Conservation (phyloP, 1,140 invertebrate species). For the Aphelinus certus region DNA sequence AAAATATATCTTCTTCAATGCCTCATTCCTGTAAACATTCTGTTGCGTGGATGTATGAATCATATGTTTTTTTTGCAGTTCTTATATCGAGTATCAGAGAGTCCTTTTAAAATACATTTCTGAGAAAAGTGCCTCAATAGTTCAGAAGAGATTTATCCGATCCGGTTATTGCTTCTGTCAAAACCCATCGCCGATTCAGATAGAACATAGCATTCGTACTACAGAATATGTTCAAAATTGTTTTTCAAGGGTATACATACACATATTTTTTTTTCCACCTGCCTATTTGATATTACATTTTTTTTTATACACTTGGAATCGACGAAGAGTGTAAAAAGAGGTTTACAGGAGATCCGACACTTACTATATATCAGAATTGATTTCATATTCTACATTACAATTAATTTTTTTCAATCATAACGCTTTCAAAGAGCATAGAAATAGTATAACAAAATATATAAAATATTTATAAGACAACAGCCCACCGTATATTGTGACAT, state of each 20-base stretch:
- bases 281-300: not conserved
- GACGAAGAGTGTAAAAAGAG: conserved; percentile 35
- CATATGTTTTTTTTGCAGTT: too few species aligned
- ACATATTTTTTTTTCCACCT: too few species aligned
- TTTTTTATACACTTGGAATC: conserved; percentile 23
- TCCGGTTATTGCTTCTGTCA: conserved; percentile 18
- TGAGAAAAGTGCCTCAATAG: conserved; percentile 1
- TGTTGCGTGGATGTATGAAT: not conserved
- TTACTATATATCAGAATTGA: conserved; percentile 11
- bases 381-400: conserved; percentile 25
- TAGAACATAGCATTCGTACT: not conserved
- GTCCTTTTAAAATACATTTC: conserved; percentile 18
- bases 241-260: too few species aligned
- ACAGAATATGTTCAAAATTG: too few species aligned
- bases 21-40: conserved; percentile 11
- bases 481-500: conserved; percentile 51
- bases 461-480: conserved; percentile 63
- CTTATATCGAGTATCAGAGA: not conserved
- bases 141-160: conserved; percentile 12
- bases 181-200: conserved; percentile 7
- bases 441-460: conserved; percentile 66
- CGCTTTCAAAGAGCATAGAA: conserved; percentile 59
- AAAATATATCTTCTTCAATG: conserved; percentile 21
- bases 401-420: conserved; percentile 29
- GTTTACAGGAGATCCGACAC: conserved; percentile 17